These are phyloP conservation scores for Pelecanus crispus DNA, from an alignment of 2,113 vertebrate genomes.

Conservation along the genomic window DNA sequence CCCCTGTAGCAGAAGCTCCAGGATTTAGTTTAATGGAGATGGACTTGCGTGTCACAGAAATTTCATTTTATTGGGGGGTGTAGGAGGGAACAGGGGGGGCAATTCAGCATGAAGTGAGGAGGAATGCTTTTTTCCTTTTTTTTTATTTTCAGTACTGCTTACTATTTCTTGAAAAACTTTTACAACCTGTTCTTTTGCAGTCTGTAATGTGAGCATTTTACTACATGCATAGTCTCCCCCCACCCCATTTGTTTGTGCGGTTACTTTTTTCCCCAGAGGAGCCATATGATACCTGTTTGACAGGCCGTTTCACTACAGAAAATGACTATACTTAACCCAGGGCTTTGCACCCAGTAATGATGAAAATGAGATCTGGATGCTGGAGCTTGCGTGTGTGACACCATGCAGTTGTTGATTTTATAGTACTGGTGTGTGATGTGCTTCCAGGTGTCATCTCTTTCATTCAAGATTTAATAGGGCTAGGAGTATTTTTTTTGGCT, in stretches of 20 bases:
- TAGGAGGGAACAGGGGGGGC: neutral
- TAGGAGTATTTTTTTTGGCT: neutral
- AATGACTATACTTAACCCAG: neutral
- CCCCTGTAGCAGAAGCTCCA: neutral
- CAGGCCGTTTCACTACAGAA: neutral
- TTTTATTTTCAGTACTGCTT: no score
- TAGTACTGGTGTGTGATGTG: neutral
- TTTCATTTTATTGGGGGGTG: neutral
- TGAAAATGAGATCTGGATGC: neutral
- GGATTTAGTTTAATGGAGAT: neutral
- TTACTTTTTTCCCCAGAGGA: neutral
- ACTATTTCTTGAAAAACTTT: neutral
- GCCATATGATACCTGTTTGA: neutral
- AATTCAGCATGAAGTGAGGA: neutral
- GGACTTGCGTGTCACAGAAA: neutral
- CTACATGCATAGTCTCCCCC: neutral
- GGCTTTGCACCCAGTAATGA: neutral
- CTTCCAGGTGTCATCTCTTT: neutral
- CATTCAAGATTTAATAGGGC: neutral
- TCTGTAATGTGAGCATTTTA: neutral
- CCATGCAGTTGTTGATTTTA: neutral
- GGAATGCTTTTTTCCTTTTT: neutral
- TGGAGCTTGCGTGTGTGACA: neutral
- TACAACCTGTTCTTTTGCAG: neutral
- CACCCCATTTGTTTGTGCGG: neutral